Evolutionary conservation across 2,113 vertebrate species (phyloP).

Genomic region (Solea solea): DNA sequence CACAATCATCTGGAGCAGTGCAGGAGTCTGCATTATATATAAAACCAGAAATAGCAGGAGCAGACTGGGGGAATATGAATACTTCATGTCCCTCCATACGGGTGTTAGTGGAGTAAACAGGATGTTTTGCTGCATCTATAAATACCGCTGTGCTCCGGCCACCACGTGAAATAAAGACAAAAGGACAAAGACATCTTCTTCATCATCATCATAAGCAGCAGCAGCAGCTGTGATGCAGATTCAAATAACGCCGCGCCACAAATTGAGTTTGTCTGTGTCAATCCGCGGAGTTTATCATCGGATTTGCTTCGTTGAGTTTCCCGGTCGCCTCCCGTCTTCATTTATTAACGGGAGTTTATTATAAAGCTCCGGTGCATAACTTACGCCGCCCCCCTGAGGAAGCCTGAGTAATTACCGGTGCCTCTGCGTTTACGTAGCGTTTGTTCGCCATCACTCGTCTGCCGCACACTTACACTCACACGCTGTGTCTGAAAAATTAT

Average conservation of each 20-base stretch:
- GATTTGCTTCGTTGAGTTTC: too few relatives aligned
- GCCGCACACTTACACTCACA: too few relatives aligned
- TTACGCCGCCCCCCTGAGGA: too few relatives aligned
- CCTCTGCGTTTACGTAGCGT: too few relatives aligned
- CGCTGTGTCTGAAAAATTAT: too few relatives aligned
- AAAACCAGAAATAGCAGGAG: slow-evolving; percentile 36
- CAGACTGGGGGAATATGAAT: slow-evolving; percentile 32
- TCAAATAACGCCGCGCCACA: neutral
- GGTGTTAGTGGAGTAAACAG: slow-evolving; percentile 46
- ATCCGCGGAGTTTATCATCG: neutral
- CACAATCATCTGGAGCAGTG: neutral
- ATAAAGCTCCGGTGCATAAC: too few relatives aligned
- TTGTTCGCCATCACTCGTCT: too few relatives aligned
- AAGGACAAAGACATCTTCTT: slow-evolving; percentile 5
- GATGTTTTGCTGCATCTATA: slow-evolving; percentile 51
- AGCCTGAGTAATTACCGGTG: too few relatives aligned
- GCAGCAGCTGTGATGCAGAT: slow-evolving; percentile 4
- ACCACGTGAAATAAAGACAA: neutral
- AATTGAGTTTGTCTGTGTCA: neutral
- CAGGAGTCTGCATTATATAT: slow-evolving; percentile 17
- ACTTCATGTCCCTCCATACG: slow-evolving; percentile 29
- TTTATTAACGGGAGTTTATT: too few relatives aligned
- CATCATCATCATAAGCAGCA: neutral
- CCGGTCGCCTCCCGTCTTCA: too few relatives aligned
- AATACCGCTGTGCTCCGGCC: slow-evolving; percentile 44